Evolutionary conservation across 2,888 invertebrate species (phyloP).

Genomic region (Latrodectus hesperus): DNA sequence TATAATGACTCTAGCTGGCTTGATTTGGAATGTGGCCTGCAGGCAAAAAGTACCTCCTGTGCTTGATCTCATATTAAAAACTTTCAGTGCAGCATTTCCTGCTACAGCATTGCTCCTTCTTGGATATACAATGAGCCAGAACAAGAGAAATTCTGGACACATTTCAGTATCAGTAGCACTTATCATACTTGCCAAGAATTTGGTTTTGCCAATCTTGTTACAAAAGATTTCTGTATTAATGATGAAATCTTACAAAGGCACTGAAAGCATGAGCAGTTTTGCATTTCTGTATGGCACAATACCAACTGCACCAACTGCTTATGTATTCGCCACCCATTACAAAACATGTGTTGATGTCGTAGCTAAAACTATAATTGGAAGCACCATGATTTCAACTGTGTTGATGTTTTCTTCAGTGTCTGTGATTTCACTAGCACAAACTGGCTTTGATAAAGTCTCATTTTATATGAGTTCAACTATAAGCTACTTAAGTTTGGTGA

Average conservation of each 20-base stretch:
- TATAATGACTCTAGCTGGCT: constrained; percentile 93
- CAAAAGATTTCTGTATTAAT: constrained; percentile 87
- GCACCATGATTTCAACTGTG: constrained; percentile 94
- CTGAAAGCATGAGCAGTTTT: constrained; percentile 90
- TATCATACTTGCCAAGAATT: constrained; percentile 89
- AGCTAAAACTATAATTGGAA: constrained; percentile 85
- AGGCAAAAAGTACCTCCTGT: constrained; percentile 65
- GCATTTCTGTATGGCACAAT: constrained; percentile 97
- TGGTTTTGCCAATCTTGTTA: constrained; percentile 88
- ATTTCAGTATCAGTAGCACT: constrained; percentile 88
- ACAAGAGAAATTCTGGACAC: constrained; percentile 72
- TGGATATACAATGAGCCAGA: constrained; percentile 88
- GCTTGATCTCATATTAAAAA: constrained; percentile 60
- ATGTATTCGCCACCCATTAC: constrained; percentile 91
- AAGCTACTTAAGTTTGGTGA: constrained; percentile 57
- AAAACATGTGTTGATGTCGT: constrained; percentile 78
- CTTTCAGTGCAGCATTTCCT: constrained; percentile 82
- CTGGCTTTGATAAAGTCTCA: constrained; percentile 54
- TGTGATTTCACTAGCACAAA: constrained; percentile 87
- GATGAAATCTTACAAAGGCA: constrained; percentile 79
- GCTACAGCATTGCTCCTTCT: constrained; percentile 92
- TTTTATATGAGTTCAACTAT: constrained; percentile 66
- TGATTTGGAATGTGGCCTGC: constrained; percentile 79
- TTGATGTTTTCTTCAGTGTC: constrained; percentile 96
- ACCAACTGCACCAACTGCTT: constrained; percentile 96